Percentiles rank a stretch among this genome's conserved stretches.
phyloP scores from a whole-genome alignment of 2,888 invertebrate species.

The Synanthedon formicaeformis region DNA sequence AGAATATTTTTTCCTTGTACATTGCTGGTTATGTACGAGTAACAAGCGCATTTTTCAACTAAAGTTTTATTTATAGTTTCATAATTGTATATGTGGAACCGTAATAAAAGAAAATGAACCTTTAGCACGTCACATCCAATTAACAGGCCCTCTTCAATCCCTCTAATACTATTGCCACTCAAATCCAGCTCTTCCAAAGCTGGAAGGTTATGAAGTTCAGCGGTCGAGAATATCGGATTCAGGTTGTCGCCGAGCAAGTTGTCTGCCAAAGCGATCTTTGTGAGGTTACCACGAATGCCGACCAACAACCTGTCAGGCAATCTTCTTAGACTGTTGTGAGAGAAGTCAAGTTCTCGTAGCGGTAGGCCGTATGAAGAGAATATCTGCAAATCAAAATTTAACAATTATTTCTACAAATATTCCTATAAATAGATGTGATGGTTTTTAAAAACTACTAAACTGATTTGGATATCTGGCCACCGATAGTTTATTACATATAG shows the following conservation, averaged over 20 bases:
- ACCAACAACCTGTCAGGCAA: slow-evolving; percentile 81
- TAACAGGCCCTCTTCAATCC: slow-evolving; percentile 87
- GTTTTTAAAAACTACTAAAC: no score
- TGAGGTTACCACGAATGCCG: slow-evolving; percentile 74
- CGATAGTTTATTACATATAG: no score
- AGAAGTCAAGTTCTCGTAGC: slow-evolving; percentile 82
- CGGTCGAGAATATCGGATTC: slow-evolving; percentile 90
- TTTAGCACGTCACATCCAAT: slow-evolving; percentile 84
- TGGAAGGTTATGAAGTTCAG: slow-evolving; percentile 82
- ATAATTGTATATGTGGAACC: no score
- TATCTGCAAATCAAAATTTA: slow-evolving; percentile 48
- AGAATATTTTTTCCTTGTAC: no score
- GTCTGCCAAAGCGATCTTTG: slow-evolving; percentile 78
- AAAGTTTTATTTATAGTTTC: no score
- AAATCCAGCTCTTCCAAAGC: slow-evolving; percentile 81
- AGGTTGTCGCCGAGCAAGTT: slow-evolving; percentile 91
- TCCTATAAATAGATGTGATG: no score
- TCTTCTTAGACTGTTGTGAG: slow-evolving; percentile 82
- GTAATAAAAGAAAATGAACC: slow-evolving; percentile 37
- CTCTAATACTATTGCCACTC: slow-evolving; percentile 83
- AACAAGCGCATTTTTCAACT: no score
- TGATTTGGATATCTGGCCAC: no score
- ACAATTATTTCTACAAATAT: no score
- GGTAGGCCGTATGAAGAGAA: slow-evolving; percentile 80
- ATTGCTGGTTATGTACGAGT: no score